phyloP scores from a whole-genome alignment of 2,113 vertebrate genomes.

The Podarcis muralis region DNA sequence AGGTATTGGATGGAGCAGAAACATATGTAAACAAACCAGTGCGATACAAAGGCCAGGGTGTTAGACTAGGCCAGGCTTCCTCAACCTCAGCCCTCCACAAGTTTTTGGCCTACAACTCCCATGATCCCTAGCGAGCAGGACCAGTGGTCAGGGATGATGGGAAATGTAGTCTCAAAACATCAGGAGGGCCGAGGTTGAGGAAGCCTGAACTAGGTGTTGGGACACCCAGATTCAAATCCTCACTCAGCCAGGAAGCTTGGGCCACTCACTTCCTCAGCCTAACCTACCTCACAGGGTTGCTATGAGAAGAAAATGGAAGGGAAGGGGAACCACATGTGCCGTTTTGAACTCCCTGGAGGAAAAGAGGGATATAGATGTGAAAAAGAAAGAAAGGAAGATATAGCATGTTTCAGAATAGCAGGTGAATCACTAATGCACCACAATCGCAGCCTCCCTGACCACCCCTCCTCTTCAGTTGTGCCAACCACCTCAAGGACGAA shows the following conservation, averaged over 20 bases:
- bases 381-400: neutral
- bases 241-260: neutral
- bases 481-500: neutral
- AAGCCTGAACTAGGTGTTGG: no score
- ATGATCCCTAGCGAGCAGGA: no score
- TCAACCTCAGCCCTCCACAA: no score
- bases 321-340: no score
- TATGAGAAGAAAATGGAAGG: no score
- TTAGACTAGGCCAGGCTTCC: neutral
- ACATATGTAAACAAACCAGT: neutral
- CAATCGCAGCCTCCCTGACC: neutral
- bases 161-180: no score
- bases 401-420: conserved; percentile 24
- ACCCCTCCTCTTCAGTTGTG: neutral
- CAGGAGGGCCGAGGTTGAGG: no score
- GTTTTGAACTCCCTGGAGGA: neutral
- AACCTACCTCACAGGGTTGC: neutral
- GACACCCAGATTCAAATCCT: neutral
- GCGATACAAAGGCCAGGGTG: neutral
- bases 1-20: neutral
- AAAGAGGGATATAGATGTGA: neutral
- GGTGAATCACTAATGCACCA: neutral
- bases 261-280: neutral
- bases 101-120: no score
- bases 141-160: no score